Conservation (phyloP, 2,797 vertebrate species). For the Liasis olivaceus region DNA sequence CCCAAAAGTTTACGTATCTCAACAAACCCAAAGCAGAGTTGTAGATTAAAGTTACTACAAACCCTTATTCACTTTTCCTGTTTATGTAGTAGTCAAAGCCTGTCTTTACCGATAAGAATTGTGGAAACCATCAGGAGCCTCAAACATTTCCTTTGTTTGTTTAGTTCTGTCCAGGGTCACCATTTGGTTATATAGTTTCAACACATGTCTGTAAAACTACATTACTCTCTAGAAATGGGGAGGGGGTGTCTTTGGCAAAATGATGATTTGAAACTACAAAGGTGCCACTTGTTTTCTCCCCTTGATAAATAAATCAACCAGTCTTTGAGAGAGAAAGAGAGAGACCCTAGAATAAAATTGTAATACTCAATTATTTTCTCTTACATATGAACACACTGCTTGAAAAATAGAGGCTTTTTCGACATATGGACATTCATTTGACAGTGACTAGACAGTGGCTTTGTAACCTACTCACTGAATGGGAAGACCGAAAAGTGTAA, state of each 20-base stretch:
- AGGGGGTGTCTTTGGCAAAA: background rate
- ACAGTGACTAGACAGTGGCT: background rate
- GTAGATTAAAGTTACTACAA: background rate
- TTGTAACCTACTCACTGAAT: background rate
- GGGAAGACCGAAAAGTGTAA: background rate
- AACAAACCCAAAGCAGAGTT: background rate
- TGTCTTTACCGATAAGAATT: slow-evolving; percentile 34
- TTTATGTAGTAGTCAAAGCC: slow-evolving; percentile 33
- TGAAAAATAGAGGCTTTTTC: background rate
- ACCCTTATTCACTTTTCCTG: background rate
- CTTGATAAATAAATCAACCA: too few relatives aligned
- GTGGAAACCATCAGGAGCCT: background rate
- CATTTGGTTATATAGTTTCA: background rate
- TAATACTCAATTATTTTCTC: background rate
- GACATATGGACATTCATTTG: background rate
- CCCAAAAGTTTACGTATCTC: background rate
- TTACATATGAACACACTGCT: background rate
- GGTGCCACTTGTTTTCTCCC: background rate
- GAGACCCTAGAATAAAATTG: background rate
- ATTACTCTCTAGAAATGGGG: background rate
- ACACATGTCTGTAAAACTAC: background rate
- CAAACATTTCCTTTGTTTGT: slow-evolving; percentile 26
- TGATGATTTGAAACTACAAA: background rate
- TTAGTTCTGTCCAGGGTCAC: background rate
- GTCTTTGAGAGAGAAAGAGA: too few relatives aligned